phyloP scores from a whole-genome alignment of 2,888 invertebrate species.

The Drosophila pseudotalamancana region DNA sequence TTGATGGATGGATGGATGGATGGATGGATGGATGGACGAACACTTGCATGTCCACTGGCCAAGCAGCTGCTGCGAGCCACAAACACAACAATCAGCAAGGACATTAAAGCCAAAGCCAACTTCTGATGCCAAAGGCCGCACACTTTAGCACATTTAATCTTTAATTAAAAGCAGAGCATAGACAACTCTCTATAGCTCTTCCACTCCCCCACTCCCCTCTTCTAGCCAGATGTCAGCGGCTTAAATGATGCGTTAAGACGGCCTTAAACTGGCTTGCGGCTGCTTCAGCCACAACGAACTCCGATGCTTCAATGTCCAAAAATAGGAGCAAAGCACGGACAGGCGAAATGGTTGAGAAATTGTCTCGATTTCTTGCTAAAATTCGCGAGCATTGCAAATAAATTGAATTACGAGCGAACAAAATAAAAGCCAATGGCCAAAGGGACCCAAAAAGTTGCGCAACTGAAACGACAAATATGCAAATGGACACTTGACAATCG shows the following conservation, averaged over 20 bases:
- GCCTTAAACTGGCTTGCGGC: slow-evolving; percentile 61
- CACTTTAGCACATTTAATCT: slow-evolving; percentile 73
- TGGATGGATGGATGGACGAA: slow-evolving; percentile 45
- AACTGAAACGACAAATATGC: slow-evolving; percentile 66
- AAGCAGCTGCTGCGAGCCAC: slow-evolving; percentile 24
- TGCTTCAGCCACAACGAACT: slow-evolving; percentile 61
- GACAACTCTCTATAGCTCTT: slow-evolving; percentile 15
- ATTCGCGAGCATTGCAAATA: slow-evolving; percentile 64
- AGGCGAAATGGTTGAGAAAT: slow-evolving; percentile 32
- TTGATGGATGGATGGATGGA: slow-evolving; percentile 52
- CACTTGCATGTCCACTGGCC: slow-evolving; percentile 13
- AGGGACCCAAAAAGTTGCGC: slow-evolving; percentile 57
- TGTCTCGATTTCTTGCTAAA: slow-evolving; percentile 24
- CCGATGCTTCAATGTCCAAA: slow-evolving; percentile 33
- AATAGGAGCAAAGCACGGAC: slow-evolving; percentile 6
- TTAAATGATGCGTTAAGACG: slow-evolving; percentile 75
- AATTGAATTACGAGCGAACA: slow-evolving; percentile 69
- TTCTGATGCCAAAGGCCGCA: slow-evolving; percentile 33
- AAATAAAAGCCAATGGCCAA: slow-evolving; percentile 42
- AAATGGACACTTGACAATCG: slow-evolving; percentile 64
- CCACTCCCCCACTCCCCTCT: not conserved
- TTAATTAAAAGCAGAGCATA: slow-evolving; percentile 64
- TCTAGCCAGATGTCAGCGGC: slow-evolving; percentile 45
- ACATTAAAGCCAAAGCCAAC: slow-evolving; percentile 52
- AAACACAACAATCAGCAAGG: slow-evolving; percentile 17